Evolutionary conservation across 1,140 invertebrate species (phyloP).

Genomic region (Bombus soroeensis): DNA sequence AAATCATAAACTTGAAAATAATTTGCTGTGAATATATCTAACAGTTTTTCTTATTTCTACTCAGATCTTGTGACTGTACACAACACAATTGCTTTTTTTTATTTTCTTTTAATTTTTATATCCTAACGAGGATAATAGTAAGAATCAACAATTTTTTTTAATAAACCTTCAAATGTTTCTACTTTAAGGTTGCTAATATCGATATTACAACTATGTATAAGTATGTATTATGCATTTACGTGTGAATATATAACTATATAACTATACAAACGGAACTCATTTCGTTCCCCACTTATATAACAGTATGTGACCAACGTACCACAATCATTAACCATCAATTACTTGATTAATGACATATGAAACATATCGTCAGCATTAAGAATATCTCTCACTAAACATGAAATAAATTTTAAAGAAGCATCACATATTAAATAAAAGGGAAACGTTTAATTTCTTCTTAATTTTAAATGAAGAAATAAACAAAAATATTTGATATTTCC

Average conservation of each 20-base stretch:
- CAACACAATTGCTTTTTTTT: conserved; percentile 70
- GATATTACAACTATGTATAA: conserved; percentile 71
- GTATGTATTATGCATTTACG: conserved; percentile 68
- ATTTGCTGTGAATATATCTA: conserved; percentile 56
- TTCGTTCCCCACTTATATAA: conserved; percentile 63
- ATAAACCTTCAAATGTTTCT: conserved; percentile 73
- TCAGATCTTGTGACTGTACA: conserved; percentile 73
- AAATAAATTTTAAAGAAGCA: conserved; percentile 8
- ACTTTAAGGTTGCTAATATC: conserved; percentile 72
- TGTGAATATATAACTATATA: conserved; percentile 72
- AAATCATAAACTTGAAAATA: conserved; percentile 56
- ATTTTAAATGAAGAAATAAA: conserved; percentile 6
- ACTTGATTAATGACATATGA: conserved; percentile 54
- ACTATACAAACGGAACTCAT: conserved; percentile 76
- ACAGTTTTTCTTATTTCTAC: conserved; percentile 65
- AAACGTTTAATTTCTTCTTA: neutral
- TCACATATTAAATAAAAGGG: neutral
- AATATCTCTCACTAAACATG: conserved; percentile 16
- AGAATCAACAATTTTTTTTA: conserved; percentile 74
- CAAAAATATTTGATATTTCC: neutral
- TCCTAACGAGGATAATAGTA: conserved; percentile 71
- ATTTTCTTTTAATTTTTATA: conserved; percentile 56
- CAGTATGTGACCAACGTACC: conserved; percentile 55
- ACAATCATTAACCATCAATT: conserved; percentile 51
- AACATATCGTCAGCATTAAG: conserved; percentile 63